Base-by-base conservation (phyloP, 2,888 invertebrate species). In the Tachina lurida region DNA sequence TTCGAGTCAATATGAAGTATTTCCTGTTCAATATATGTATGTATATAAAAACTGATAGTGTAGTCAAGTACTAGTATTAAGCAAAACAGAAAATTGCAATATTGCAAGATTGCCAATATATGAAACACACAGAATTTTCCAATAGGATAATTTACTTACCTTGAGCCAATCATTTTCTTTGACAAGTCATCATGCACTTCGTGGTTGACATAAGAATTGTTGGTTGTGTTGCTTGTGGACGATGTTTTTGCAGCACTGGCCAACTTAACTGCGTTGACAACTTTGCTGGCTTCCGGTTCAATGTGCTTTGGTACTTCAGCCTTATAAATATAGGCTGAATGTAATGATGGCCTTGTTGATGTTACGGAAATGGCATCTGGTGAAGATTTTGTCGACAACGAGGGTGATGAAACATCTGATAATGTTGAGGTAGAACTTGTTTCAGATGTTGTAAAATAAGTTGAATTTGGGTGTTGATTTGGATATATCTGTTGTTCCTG, bases 101-200 rank as follows among this genome's bases (percentile, higher is more conserved):
- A 22, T 22, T 31, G 31, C 5, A 31, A 31, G 5, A 31, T 31
- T 31, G 31, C 1, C 5, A 31, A 31, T 31, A 7, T 7, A 31
- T 54, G 13, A 56, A 56, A 47, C 8, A n/a, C 10, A 31, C 17
- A 60, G 31, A 49, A 49, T 10, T 60, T 60, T 39, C 47, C 49
- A 10, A 54, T n/a, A 19, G 12, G 3, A 75, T 54, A 73, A 62
- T 86, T 88, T 87, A 89, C 90, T 93, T 92, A 95, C 95, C 95
- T 95, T 87, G 95, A 94, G 89, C 94, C 94, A 87, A 95, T 93
- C 87, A 95, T 93, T 93, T 94, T 94, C 90, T 94, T 93, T 68
- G 94, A 94, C 83, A 92, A 91, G 87, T 94, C 94, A 12, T 91
- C 92, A 90, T 94, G 93, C 45, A 86, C 89, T 83, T 91, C 91